phyloP scores from a whole-genome alignment of 2,888 invertebrate genomes.

The Stictocephala bisonia region DNA sequence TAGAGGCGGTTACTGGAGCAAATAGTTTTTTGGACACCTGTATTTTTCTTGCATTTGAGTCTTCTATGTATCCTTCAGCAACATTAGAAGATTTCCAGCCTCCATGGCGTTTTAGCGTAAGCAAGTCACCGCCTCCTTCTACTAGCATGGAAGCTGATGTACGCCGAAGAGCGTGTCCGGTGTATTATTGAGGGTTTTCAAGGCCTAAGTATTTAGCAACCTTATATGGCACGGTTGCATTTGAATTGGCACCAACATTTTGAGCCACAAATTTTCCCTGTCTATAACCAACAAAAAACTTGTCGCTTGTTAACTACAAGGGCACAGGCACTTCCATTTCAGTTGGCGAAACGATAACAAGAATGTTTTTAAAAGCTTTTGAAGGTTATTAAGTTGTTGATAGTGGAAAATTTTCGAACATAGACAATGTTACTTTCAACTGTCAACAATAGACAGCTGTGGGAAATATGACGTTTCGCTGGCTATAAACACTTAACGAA shows the following conservation, averaged over 20 bases:
- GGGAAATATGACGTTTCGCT: too few species aligned
- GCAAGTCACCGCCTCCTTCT: conserved; percentile 38
- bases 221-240: conserved; percentile 29
- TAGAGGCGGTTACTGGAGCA: conserved; percentile 6
- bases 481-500: too few species aligned
- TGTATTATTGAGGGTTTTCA: conserved; percentile 20
- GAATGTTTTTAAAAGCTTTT: too few species aligned
- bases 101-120: conserved; percentile 32
- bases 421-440: too few species aligned
- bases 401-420: too few species aligned
- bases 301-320: conserved; percentile 5
- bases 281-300: conserved; percentile 22
- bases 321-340: too few species aligned
- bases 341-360: too few species aligned
- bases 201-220: conserved; percentile 25
- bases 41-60: conserved; percentile 5
- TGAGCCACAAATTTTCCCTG: conserved; percentile 16
- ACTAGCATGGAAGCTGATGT: conserved; percentile 37
- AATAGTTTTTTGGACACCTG: conserved; percentile 15
- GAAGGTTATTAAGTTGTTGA: too few species aligned
- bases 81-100: conserved; percentile 38
- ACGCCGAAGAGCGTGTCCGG: conserved; percentile 25
- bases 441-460: too few species aligned
- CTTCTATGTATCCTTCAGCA: conserved; percentile 31
- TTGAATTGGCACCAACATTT: conserved; percentile 28